A percentile compares a stretch with the other conserved stretches of the same genome.
Conservation (phyloP, 1,140 invertebrate genomes). For the Harpegnathos saltator region DNA sequence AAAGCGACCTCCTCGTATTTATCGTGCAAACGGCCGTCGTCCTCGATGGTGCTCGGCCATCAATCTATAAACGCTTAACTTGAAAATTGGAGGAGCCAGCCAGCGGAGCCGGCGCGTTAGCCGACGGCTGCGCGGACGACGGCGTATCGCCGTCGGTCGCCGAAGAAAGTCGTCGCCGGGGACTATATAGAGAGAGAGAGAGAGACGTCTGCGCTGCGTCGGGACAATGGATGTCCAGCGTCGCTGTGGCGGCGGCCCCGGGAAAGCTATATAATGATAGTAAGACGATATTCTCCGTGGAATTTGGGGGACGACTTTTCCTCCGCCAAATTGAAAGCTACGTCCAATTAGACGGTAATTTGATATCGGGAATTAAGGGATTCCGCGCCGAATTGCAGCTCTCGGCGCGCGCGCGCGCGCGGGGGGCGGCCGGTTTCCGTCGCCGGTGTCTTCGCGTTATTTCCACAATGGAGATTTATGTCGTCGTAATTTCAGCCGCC, state of each 20-base stretch:
- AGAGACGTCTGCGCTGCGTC: background rate
- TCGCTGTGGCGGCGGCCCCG: no score
- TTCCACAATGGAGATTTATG: background rate
- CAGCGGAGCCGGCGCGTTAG: background rate
- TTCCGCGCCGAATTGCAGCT: background rate
- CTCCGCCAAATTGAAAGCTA: conserved; percentile 11
- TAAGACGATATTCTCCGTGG: conserved; percentile 20
- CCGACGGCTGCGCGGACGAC: background rate
- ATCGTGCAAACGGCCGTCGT: conserved; percentile 68
- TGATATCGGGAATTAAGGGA: conserved; percentile 6
- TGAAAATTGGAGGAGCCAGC: conserved; percentile 38
- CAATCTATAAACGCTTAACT: conserved; percentile 64
- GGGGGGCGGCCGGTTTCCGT: no score
- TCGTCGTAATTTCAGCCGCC: no score
- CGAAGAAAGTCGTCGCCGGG: conserved; percentile 25
- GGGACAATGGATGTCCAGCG: conserved; percentile 6
- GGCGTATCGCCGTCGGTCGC: background rate
- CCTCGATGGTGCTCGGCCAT: conserved; percentile 50
- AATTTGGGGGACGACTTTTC: background rate
- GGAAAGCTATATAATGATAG: conserved; percentile 12
- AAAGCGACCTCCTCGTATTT: conserved; percentile 65
- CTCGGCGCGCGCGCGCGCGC: no score
- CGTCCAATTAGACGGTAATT: conserved; percentile 12
- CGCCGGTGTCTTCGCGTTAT: background rate
- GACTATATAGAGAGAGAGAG: no score